A percentile compares a stretch with the other conserved stretches of the same genome.
phyloP scores from a whole-genome alignment of 2,113 vertebrate species.

The Nymphicus hollandicus region DNA sequence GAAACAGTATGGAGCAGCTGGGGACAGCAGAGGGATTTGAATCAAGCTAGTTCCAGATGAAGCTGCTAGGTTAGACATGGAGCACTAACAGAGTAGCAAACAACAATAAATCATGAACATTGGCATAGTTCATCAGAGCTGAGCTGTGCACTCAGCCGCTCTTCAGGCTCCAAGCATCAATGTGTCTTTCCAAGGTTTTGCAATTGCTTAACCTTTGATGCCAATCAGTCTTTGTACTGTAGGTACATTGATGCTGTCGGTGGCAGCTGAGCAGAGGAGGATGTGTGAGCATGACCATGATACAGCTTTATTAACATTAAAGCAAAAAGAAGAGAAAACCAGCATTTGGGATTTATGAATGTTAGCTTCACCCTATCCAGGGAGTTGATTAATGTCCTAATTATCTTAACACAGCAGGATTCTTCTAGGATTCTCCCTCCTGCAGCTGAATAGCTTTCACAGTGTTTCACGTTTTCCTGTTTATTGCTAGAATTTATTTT shows the following conservation, averaged over 20 bases:
- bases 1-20: background rate
- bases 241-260: background rate
- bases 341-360: conserved; percentile 11
- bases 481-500: background rate
- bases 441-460: conserved; percentile 25
- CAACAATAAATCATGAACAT: background rate
- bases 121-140: background rate
- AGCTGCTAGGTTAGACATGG: background rate
- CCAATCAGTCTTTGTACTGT: background rate
- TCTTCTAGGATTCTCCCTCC: conserved; percentile 29
- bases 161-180: background rate
- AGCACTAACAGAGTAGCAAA: background rate
- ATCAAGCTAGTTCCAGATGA: background rate
- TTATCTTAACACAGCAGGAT: conserved; percentile 45
- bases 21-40: conserved; percentile 1
- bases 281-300: fast-evolving
- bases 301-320: background rate
- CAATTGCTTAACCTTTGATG: background rate
- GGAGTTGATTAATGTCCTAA: conserved; percentile 54
- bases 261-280: background rate
- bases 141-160: background rate
- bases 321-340: background rate
- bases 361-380: background rate
- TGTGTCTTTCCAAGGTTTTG: background rate
- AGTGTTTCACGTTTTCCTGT: conserved; percentile 32